Conservation (phyloP, 2,888 invertebrate species). For the Schizotus pectinicornis region DNA sequence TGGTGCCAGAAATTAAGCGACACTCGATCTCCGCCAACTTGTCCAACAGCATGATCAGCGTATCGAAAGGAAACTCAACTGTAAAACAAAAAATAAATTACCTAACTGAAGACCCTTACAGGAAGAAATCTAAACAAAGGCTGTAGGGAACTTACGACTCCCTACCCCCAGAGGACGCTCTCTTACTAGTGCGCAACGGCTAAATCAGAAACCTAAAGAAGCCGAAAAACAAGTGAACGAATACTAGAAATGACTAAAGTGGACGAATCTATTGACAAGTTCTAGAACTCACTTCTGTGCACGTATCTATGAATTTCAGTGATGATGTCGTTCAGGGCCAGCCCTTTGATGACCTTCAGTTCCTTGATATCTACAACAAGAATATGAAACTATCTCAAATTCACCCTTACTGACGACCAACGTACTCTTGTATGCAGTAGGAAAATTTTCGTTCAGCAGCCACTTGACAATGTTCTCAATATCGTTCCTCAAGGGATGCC, state of each 20-base stretch:
- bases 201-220: too few relatives aligned
- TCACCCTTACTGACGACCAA: background rate
- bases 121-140: too few relatives aligned
- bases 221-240: too few relatives aligned
- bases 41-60: constrained; percentile 78
- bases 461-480: constrained; percentile 88
- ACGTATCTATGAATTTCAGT: constrained; percentile 87
- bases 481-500: constrained; percentile 90
- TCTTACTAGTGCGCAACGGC: too few relatives aligned
- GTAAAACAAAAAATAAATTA: constrained; percentile 47
- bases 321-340: constrained; percentile 92
- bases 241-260: too few relatives aligned
- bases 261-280: background rate
- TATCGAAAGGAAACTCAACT: constrained; percentile 88
- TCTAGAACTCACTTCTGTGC: constrained; percentile 77
- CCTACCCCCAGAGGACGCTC: too few relatives aligned
- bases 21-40: constrained; percentile 92
- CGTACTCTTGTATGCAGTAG: constrained; percentile 77
- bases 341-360: constrained; percentile 86
- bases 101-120: too few relatives aligned
- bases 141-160: too few relatives aligned
- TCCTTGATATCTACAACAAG: constrained; percentile 72
- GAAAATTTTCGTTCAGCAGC: constrained; percentile 80
- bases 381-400: constrained; percentile 20
- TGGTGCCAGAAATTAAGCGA: constrained; percentile 83